Evolutionary conservation across 2,113 vertebrate species (phyloP).

Genomic region (Daubentonia madagascariensis): DNA sequence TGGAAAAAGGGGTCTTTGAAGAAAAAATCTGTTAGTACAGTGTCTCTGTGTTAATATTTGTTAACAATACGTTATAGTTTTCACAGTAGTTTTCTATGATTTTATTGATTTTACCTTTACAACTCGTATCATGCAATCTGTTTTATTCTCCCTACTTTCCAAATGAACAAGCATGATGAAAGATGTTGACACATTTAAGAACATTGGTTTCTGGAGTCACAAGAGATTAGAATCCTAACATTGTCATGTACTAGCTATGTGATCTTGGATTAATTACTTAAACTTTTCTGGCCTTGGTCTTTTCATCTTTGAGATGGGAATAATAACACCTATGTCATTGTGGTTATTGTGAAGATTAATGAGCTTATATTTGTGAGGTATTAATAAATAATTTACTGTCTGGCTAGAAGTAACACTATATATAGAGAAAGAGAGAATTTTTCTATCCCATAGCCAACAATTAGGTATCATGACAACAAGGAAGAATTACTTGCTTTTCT

Average conservation of each 20-base stretch:
- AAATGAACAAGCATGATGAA: not conserved
- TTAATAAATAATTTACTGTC: not conserved
- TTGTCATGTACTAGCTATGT: not conserved
- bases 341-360: constrained; percentile 1
- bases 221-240: not conserved
- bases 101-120: constrained; percentile 7
- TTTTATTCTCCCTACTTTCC: not conserved
- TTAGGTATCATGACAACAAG: constrained; percentile 8
- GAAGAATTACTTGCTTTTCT: constrained; percentile 10
- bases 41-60: not conserved
- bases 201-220: not conserved
- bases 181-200: not conserved
- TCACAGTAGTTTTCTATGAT: not conserved
- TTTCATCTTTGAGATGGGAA: not conserved
- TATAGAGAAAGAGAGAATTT: not conserved
- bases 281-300: not conserved
- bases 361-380: not conserved
- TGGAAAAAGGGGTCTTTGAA: too few relatives aligned
- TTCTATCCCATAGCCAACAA: not conserved
- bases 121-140: not conserved
- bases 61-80: not conserved
- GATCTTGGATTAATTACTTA: not conserved
- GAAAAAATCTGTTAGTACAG: not conserved
- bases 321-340: not conserved
- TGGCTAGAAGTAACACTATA: not conserved